Conservation (phyloP, 2,113 vertebrate species). For the Corvus moneduloides region DNA sequence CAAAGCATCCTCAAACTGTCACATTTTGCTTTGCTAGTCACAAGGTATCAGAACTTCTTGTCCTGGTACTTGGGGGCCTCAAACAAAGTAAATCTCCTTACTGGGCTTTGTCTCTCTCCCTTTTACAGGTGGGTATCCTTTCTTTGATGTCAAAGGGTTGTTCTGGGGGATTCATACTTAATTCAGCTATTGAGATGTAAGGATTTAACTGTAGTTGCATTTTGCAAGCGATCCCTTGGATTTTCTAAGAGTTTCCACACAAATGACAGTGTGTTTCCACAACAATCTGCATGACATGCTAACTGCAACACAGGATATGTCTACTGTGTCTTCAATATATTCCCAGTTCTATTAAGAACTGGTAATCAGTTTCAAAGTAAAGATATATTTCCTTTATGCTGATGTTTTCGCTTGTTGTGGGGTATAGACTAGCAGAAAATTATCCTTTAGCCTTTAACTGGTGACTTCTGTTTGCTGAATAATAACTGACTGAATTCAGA, state of each 20-base stretch:
- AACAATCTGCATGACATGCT: not conserved
- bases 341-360: not conserved
- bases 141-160: not conserved
- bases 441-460: not conserved
- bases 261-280: not conserved
- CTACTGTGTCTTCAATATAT: not conserved
- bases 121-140: not conserved
- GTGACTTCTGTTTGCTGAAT: not conserved
- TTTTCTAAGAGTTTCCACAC: not conserved
- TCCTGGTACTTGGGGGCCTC: not conserved
- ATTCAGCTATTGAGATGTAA: not conserved
- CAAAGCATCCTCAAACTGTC: not conserved
- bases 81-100: not conserved
- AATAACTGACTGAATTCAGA: not conserved
- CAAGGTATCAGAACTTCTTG: not conserved
- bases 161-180: not conserved
- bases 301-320: not conserved
- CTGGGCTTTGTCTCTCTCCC: not conserved
- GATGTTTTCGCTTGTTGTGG: not conserved
- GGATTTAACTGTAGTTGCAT: not conserved
- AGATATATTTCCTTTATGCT: not conserved
- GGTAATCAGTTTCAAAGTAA: not conserved
- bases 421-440: not conserved
- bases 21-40: not conserved
- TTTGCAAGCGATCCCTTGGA: fast-evolving